Evolutionary conservation across 2,113 vertebrate species (phyloP).

Genomic region (Maylandia zebra): DNA sequence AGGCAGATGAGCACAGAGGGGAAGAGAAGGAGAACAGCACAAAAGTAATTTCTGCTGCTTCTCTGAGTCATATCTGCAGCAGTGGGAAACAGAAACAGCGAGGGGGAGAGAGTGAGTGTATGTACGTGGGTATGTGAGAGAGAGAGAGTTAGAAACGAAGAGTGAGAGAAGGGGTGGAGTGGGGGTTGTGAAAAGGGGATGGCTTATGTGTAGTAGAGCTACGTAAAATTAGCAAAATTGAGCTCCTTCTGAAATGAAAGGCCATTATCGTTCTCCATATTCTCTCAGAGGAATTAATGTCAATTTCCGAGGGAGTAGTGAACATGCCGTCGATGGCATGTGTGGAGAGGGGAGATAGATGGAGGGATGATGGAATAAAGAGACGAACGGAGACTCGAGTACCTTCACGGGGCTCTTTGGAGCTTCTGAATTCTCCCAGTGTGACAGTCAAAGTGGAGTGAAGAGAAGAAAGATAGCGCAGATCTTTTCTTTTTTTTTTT

Average conservation of each 20-base stretch:
- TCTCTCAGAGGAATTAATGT: background rate
- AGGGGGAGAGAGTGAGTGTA: constrained; percentile 50
- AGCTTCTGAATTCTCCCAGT: background rate
- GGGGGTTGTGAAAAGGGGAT: background rate
- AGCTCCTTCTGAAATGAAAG: constrained; percentile 27
- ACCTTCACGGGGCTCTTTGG: constrained; percentile 3
- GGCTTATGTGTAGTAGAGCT: background rate
- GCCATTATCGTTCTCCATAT: background rate
- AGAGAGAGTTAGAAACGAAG: background rate
- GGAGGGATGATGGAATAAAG: background rate
- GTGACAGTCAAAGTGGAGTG: background rate
- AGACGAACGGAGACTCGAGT: background rate
- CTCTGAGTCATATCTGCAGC: constrained; percentile 73
- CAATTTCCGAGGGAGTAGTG: background rate
- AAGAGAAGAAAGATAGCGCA: background rate
- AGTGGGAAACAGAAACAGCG: constrained; percentile 57
- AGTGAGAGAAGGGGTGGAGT: background rate
- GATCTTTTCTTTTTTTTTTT: background rate
- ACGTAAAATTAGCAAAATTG: constrained; percentile 15
- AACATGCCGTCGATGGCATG: background rate
- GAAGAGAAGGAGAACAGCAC: constrained; percentile 33
- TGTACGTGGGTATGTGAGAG: constrained; percentile 41
- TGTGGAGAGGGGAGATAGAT: background rate
- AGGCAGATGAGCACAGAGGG: background rate
- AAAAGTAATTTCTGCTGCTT: constrained; percentile 65